These are phyloP conservation scores for Zaprionus vittiger DNA, from an alignment of 1,140 invertebrate species.

Conservation along the genomic window DNA sequence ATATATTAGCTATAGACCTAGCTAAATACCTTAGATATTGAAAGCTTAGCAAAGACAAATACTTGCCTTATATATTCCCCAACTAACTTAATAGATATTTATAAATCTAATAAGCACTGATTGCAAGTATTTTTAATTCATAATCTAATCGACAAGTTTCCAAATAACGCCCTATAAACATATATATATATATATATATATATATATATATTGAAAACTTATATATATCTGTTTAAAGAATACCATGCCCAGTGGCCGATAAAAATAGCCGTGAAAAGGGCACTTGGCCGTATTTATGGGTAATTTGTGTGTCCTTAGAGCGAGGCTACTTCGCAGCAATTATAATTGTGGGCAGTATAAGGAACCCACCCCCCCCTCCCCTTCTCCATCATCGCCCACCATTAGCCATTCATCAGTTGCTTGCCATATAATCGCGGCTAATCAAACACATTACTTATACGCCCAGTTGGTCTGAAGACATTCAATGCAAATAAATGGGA, in stretches of 20 bases:
- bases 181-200: background rate
- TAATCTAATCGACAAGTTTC: background rate
- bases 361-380: background rate
- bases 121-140: no score
- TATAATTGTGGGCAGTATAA: conserved; percentile 18
- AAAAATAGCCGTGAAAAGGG: conserved; percentile 24
- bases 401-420: background rate
- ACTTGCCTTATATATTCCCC: no score
- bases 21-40: no score
- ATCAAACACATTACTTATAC: conserved; percentile 61
- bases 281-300: conserved; percentile 27
- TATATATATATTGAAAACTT: background rate
- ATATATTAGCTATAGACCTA: no score
- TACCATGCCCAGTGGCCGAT: background rate
- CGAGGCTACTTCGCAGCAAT: conserved; percentile 17
- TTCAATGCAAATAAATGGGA: conserved; percentile 42
- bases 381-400: background rate
- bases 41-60: no score
- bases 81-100: no score
- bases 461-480: conserved; percentile 40
- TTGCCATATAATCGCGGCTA: conserved; percentile 33
- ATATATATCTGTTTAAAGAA: background rate
- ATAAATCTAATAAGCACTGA: no score
- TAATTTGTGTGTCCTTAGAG: conserved; percentile 23
- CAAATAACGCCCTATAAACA: background rate